Percentiles rank a stretch among this genome's conserved stretches.
These are phyloP conservation scores for Chaetura pelagica DNA, from an alignment of 2,113 vertebrate genomes.

Conservation along the genomic window DNA sequence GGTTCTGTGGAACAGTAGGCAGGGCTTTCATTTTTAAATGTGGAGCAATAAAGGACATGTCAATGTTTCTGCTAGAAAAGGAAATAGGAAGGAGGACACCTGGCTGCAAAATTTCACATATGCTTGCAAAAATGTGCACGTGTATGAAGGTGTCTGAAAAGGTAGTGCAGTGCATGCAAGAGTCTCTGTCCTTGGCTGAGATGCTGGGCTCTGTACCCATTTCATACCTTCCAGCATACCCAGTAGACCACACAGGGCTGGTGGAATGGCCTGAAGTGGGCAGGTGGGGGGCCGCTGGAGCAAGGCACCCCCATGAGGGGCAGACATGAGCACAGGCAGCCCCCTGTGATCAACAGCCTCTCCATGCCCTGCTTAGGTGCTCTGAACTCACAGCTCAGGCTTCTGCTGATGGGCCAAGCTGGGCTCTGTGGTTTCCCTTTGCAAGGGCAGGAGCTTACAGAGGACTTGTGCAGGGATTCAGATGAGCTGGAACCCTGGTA, in stretches of 20 bases:
- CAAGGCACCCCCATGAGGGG: too few species aligned
- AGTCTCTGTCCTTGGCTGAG: background rate
- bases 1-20: background rate
- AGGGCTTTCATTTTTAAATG: background rate
- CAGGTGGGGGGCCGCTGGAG: background rate
- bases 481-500: background rate
- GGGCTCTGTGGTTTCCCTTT: background rate
- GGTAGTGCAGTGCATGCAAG: background rate
- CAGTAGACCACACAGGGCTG: background rate
- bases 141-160: background rate
- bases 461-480: background rate
- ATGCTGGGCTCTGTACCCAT: background rate
- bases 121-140: background rate
- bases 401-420: background rate
- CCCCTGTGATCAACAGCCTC: background rate
- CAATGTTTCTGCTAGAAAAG: background rate
- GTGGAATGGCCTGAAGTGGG: background rate
- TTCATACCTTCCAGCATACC: background rate
- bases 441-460: background rate
- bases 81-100: background rate
- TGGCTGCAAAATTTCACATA: background rate
- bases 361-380: fast-evolving
- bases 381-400: fast-evolving
- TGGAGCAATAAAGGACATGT: background rate
- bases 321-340: background rate